Conservation (phyloP, 2,797 vertebrate species). For the Micrastur ruficollis region DNA sequence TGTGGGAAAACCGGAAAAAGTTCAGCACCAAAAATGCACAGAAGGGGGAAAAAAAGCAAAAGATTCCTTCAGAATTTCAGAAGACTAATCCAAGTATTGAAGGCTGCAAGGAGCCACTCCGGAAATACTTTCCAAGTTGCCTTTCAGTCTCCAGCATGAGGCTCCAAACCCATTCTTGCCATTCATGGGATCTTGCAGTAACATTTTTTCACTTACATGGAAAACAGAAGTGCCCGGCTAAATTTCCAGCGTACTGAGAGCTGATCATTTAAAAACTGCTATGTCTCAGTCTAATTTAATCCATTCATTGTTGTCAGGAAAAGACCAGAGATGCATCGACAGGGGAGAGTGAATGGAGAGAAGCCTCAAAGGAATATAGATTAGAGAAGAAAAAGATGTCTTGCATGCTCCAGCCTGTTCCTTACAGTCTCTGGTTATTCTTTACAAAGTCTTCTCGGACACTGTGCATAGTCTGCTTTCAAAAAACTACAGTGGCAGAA, state of each 20-base stretch:
- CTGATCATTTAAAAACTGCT: not conserved
- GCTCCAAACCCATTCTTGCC: slow-evolving; percentile 64
- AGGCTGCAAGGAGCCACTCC: slow-evolving; percentile 76
- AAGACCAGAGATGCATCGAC: not conserved
- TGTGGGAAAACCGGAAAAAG: slow-evolving; percentile 98
- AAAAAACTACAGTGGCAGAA: not conserved
- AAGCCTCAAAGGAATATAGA: not conserved
- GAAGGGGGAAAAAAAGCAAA: slow-evolving; percentile 81
- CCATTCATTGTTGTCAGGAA: not conserved
- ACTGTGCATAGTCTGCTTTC: not conserved
- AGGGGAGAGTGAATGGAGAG: not conserved
- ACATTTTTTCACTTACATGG: slow-evolving; percentile 55
- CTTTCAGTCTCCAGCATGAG: slow-evolving; percentile 65
- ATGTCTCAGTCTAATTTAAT: not conserved
- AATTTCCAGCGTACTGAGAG: not conserved
- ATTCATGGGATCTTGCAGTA: slow-evolving; percentile 52
- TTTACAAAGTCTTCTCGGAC: not conserved
- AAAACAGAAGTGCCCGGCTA: not conserved
- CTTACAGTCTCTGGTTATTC: not conserved
- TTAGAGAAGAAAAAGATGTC: not conserved
- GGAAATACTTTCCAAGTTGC: slow-evolving; percentile 79
- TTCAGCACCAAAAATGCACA: slow-evolving; percentile 87
- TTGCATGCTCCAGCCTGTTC: not conserved
- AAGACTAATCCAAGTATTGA: slow-evolving; percentile 75
- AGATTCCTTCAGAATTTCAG: slow-evolving; percentile 79